Evolutionary conservation across 2,797 vertebrate genomes (phyloP), one percentile per base, ranked within the genome.

Genomic region (Parambassis ranga): DNA sequence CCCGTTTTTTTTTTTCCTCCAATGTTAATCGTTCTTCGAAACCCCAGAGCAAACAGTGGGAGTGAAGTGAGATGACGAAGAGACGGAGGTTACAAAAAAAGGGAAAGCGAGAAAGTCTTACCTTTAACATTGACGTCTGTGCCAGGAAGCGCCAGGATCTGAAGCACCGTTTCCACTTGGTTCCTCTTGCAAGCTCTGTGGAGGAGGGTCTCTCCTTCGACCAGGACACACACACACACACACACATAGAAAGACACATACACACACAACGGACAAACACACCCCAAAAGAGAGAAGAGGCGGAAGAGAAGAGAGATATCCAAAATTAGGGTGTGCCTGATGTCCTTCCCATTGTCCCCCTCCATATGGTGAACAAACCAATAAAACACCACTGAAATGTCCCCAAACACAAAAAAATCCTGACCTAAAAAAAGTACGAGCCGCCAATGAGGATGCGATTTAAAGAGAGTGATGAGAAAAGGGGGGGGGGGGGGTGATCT

Each of bases 101-200:
- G 13, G 27, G 13, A 68, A 66, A 65, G 50, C 32, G 22, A 52
- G 41, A 81, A 41, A 71, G 84, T 89, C 95, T 90, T 94, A 99
- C 97, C 97, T 96, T 94, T 94, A 89, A 89, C 87, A 78, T 98
- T 98, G 91, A 95, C 87, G 79, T 97, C 95, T 69, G 56, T 90
- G 89, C 93, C 95, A 82, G 95, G 94, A 71, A 90, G 75, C 81
- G 92, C 89, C 63, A 98, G 94, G 89, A 96, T 93, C 83, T 89
- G 77, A 85, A 94, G 92, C 88, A 98, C 88, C 18, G 75, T 95
- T 65, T 96, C 93, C 89, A 97, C 94, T 89, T 96, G 94, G 95
- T 98, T 96, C 86, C 81, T 94, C 90, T 89, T 95, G 93, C 96
- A 98, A 86, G 94, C 94, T 93, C 75, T 92, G 92, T 99, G 97